These are phyloP conservation scores for Sardina pilchardus DNA, from an alignment of 2,113 vertebrate genomes.

Conservation along the genomic window DNA sequence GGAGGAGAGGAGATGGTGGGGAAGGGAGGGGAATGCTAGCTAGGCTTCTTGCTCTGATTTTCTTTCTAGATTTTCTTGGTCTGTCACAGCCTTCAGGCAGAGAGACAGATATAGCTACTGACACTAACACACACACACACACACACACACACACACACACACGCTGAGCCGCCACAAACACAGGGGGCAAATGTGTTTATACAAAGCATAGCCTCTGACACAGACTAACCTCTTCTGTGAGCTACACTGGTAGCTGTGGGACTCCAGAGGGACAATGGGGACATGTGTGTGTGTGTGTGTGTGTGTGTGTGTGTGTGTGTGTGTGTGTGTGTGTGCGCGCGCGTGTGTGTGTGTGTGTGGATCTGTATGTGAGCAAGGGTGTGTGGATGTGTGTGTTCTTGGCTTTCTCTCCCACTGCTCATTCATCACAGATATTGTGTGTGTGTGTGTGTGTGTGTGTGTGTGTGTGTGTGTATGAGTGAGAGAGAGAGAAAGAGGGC, in stretches of 20 bases:
- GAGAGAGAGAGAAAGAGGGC: conserved; percentile 12
- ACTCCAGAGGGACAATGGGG: background rate
- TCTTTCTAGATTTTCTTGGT: too few relatives aligned
- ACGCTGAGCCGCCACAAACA: too few relatives aligned
- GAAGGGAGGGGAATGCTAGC: background rate
- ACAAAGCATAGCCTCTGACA: background rate
- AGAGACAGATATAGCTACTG: too few relatives aligned
- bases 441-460: background rate
- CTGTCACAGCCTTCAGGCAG: too few relatives aligned
- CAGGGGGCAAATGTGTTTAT: too few relatives aligned
- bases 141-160: too few relatives aligned
- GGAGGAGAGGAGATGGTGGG: background rate
- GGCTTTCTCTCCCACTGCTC: background rate
- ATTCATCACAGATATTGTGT: background rate
- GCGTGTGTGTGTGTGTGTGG: background rate
- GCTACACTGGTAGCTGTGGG: background rate
- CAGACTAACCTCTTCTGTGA: background rate
- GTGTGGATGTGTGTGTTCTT: background rate
- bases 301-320: background rate
- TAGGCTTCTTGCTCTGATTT: too few relatives aligned
- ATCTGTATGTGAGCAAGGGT: background rate
- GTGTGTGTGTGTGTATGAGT: too few relatives aligned
- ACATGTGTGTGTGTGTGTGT: background rate
- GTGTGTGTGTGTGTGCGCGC: background rate
- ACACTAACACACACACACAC: too few relatives aligned